phyloP scores from a whole-genome alignment of 2,888 invertebrate genomes.

The Cepaea hortensis region DNA sequence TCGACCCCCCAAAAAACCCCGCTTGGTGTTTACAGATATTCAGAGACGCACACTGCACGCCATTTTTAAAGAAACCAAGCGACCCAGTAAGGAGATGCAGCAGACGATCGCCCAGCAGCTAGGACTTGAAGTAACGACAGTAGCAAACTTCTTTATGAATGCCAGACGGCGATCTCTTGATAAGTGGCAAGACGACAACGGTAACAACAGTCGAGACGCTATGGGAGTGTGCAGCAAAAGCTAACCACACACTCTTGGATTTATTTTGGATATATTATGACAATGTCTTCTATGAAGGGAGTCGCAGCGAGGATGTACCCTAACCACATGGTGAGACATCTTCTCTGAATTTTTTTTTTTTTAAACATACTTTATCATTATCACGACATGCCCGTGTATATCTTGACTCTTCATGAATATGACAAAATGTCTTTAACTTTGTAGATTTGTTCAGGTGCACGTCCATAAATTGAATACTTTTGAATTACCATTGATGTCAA shows the following conservation, averaged over 20 bases:
- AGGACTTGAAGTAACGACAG: conserved; percentile 96
- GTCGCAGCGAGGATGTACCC: background rate
- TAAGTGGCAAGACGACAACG: conserved; percentile 96
- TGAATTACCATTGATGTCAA: background rate
- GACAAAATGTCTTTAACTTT: background rate
- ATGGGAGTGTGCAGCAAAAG: conserved; percentile 59
- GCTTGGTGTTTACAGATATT: conserved; percentile 99
- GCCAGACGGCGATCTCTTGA: conserved; percentile 92
- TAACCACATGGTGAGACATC: conserved; percentile 31
- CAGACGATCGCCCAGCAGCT: conserved; percentile 98
- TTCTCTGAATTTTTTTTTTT: conserved; percentile 7
- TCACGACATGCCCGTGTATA: conserved; percentile 5
- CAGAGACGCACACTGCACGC: conserved; percentile 99
- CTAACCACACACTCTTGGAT: conserved; percentile 48
- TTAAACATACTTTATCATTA: background rate
- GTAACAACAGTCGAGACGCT: conserved; percentile 76
- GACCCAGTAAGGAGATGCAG: conserved; percentile 99
- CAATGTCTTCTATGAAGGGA: background rate
- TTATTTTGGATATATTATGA: background rate
- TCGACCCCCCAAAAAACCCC: conserved; percentile 96
- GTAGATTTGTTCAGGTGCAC: conserved; percentile 21
- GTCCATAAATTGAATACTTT: conserved; percentile 30
- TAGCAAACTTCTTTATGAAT: conserved; percentile 99
- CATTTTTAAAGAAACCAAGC: conserved; percentile 99
- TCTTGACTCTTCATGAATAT: background rate